Base-by-base conservation (phyloP, 2,113 vertebrate species). In the Tetrao urogallus region DNA sequence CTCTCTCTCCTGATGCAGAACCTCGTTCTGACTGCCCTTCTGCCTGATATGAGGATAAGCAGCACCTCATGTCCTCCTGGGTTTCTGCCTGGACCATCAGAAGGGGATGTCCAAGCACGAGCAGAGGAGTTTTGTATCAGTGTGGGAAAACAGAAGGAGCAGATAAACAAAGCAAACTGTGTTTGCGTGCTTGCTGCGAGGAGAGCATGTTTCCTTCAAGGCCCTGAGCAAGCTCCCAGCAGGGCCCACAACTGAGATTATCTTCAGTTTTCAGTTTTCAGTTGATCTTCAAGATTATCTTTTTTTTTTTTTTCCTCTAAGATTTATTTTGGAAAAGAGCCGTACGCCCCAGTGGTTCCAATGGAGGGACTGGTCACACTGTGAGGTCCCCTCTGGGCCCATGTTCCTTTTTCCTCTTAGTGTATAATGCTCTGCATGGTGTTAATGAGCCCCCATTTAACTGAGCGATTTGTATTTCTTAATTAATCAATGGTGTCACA, bases 291-390 rank as follows among this genome's bases (percentile, higher is more conserved):
- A 60, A 22, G 64, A 69, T 75, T 85, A 56, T 19, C 13, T 67
- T 12, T 7, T 63, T 7, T 67, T 91, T 65, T 93, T 25, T 52
- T 52, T 13, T 42, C 50, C 50, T 52, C 30, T 50, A 73, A 72
- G 34, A 42, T 6, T 73, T 48, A 48, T 64, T 67, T 90, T 22
- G 14, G 4, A 28, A 66, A 72, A 42, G 13, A 82, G 25, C 27
- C 40, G 10, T 34, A 38, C 0, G 0, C 16, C 43, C 58, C n/a
- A n/a, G 32, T 32, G 58, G 19, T 54, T 78, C 69, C 48, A 70
- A 1, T 2, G 43, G 17, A 5, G 25, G 24, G n/a, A 67, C 42
- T 43, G 20, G 54, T 15, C 2, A 0, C 2, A 1, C 25, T 38
- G 61, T 65, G 56, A 65, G 32, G 40, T 40, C 32, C 43, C 54